Base-by-base conservation (phyloP, 2,797 vertebrate genomes). In the Diceros bicornis region DNA sequence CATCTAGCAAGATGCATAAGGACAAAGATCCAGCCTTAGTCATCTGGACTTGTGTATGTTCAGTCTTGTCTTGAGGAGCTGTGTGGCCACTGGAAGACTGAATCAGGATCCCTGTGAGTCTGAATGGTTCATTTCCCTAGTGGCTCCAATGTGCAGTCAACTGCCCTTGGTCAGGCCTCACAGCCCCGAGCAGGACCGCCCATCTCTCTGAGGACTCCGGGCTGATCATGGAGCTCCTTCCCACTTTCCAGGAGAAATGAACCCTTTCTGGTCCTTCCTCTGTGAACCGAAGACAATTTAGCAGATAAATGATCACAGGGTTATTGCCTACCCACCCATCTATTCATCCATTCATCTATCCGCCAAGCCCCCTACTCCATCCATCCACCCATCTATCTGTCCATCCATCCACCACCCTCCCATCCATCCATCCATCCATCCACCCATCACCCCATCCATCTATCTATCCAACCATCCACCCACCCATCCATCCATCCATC, bases 281-380 rank as follows among this genome's bases (percentile, higher is more conserved):
- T 92, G 44, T 72, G 52, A 83, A 20, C 17, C 52, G 50, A 86
- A 84, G 81, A 61, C 5, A 57, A 3, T 79, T 85, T 91, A 92
- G 84, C 13, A 47, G 61, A 71, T 88, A 20, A 75, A 62, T 52
- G 17, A 84, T 44, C n/a, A 68, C 2, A 64, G 10, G 27, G 6
- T 44, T 61, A 75, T 27, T 66, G 47, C 32, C 47, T n/a, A 81
- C 18, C 12, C 12, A 83, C 9, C 18, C 17, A 62, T 4, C 17
- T n/a, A 64, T 52, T 16, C 50, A 52, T 13, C 59, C 11, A 37
- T 5, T 27, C 41, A 62, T 6, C 23, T 27, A 47, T n/a, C 20
- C 16, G 37, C 55, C 20, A 21, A 50, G 6, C 14, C 32, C 16
- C 17, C 11, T 47, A 47, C 59, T 52, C 5, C 23, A 18, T 20